These are phyloP conservation scores for Ephydatia muelleri DNA, from an alignment of 37 sponge, comb jelly and placozoan species.

Conservation along the genomic window DNA sequence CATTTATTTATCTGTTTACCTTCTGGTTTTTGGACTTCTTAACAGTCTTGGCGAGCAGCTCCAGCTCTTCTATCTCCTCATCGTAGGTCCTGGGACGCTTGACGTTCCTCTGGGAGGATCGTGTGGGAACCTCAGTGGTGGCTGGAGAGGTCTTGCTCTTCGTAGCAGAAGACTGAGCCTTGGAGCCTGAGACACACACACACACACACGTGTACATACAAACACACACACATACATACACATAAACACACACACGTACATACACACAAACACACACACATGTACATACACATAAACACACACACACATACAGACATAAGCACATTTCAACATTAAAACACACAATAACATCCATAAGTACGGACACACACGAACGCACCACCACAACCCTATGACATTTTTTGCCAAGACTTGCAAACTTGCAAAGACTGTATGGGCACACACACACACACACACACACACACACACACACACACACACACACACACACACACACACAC, in stretches of 20 bases:
- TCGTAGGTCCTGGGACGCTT: constrained; percentile 67
- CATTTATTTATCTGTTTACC: background rate
- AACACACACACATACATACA: background rate
- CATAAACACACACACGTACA: constrained; percentile 33
- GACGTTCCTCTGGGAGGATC: constrained; percentile 53
- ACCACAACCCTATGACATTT: too few species aligned
- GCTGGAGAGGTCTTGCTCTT: background rate
- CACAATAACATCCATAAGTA: background rate
- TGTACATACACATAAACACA: constrained; percentile 3
- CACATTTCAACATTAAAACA: background rate
- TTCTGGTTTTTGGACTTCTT: constrained; percentile 29
- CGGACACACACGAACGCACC: background rate
- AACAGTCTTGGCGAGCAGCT: constrained; percentile 1
- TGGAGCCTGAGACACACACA: constrained; percentile 16
- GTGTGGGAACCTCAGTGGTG: background rate
- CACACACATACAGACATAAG: constrained; percentile 21
- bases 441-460: background rate
- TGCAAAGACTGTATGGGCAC: background rate
- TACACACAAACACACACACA: constrained; percentile 13
- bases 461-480: constrained; percentile 35
- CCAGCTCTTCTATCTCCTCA: constrained; percentile 56
- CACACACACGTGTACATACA: constrained; percentile 35
- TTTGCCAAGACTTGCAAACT: too few species aligned
- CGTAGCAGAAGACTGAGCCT: background rate
- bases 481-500: constrained; percentile 46